Base-by-base conservation (phyloP, 1,140 invertebrate genomes). In the Euura saliciscinereae region DNA sequence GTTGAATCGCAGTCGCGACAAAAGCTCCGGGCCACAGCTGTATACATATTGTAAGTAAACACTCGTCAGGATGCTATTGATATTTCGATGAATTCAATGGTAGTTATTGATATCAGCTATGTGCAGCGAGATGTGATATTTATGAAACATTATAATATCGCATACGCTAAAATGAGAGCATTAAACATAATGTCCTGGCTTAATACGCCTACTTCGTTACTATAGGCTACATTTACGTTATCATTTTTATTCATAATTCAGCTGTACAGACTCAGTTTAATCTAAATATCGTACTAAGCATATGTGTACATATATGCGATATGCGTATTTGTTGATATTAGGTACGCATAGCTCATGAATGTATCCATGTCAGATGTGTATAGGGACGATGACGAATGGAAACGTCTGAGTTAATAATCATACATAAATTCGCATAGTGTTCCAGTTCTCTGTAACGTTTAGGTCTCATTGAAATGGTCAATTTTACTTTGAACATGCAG, bases 1-100 rank as follows among this genome's bases (percentile, higher is more conserved):
- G 8, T n/a, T 59, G 51, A n/a, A 59, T 59, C 51, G 51, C 51
- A n/a, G 51, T 11, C 13, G 51, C 51, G 10, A n/a, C 51, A 8
- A 59, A 59, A 59, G 51, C 51, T n/a, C 73, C 68, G 66, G 73
- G 67, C 73, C 69, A 75, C 73, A 44, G 66, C 73, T 78, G 74
- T 78, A 81, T 77, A 78, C 69, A 79, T 77, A 77, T 76, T 81
- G 78, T 80, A 80, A 80, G 72, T 78, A 78, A 79, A 71, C 72
- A 72, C 72, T 75, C 68, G 66, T 70, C 66, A 70, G 45, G 73
- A 71, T 46, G 71, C 66, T 70, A 66, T 66, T 59, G 51, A 59
- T n/a, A n/a, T 6, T n/a, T 59, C 6, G 51, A 59, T n/a, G 51
- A 59, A 59, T 59, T 59, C 51, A 59, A 11, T 59, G 51, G 51